Evolutionary conservation across 2,888 invertebrate genomes (phyloP), one percentile per base, ranked within the genome.

Genomic region (Steromphala cineraria): DNA sequence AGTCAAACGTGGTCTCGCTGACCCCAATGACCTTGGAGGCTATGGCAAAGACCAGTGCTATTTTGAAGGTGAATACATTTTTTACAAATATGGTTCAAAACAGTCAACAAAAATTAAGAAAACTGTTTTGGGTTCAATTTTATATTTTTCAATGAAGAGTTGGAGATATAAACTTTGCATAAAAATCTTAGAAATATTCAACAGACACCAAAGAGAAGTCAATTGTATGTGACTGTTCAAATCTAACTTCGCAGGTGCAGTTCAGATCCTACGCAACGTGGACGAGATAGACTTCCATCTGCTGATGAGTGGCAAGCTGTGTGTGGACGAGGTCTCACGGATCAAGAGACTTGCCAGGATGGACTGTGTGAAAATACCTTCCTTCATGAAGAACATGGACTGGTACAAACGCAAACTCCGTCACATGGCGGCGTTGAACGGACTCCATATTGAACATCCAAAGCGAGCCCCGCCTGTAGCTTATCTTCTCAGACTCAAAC

Each of bases 11-110:
- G 91, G 91, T 15, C 87, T 93, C 0, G 76, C 84, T 7, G 89
- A 93, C 81, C 90, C 92, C 0, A 91, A 91, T 85, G 89, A 89
- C 79, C 85, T 89, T 0, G 93, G 93, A 36, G 93, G 93, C 15
- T 90, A 90, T 84, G 93, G 93, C 15, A 90, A 91, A 81, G 93
- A 93, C 82, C 93, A 93, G 85, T 91, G 91, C 79, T 93, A 93
- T 84, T 93, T 93, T 90, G 92, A 93, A 89, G 92, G 92, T 92
- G 83, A 52, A 76, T 10, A 10, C 10, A 46, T 10, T 36, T n/a
- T n/a, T n/a, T n/a, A n/a, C n/a, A n/a, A n/a, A n/a, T n/a, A n/a
- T n/a, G n/a, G n/a, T n/a, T n/a, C n/a, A n/a, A n/a, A n/a, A n/a
- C n/a, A n/a, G n/a, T n/a, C n/a, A n/a, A n/a, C n/a, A n/a, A n/a